These are phyloP conservation scores for Pandion haliaetus DNA, from an alignment of 2,113 vertebrate species.

Conservation along the genomic window DNA sequence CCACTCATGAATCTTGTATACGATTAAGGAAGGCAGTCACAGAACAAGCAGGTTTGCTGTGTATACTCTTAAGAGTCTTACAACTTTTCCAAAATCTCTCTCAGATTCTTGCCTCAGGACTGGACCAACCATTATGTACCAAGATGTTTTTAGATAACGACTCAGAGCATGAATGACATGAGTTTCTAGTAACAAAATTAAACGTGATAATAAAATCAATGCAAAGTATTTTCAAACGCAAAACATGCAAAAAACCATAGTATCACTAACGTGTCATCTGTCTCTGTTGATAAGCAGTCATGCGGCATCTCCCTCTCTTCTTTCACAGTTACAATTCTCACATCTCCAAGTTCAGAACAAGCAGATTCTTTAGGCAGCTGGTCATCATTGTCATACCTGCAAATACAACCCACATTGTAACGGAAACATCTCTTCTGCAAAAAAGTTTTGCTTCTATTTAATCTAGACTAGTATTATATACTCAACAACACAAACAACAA, in stretches of 20 bases:
- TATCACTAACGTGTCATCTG: conserved; percentile 9
- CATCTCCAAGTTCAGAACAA: neutral
- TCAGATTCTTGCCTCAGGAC: neutral
- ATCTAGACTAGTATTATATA: neutral
- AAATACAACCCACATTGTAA: neutral
- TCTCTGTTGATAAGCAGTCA: neutral
- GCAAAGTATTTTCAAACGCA: neutral
- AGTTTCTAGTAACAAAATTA: neutral
- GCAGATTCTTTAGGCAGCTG: neutral
- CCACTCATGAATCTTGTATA: neutral
- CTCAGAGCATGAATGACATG: neutral
- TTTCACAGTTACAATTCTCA: neutral
- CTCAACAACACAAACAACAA: neutral
- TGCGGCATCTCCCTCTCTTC: neutral
- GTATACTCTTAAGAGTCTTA: neutral
- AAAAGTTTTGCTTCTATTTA: neutral
- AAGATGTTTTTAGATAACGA: neutral
- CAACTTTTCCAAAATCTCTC: neutral
- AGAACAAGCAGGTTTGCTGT: neutral
- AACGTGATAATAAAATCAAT: neutral
- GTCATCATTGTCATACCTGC: neutral
- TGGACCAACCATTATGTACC: neutral
- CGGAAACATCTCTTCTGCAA: neutral
- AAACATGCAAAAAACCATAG: neutral
- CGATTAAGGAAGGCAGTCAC: neutral